Evolutionary conservation across 1,140 invertebrate species (phyloP), one percentile per base, ranked within the genome.

Genomic region (Penaeus chinensis): DNA sequence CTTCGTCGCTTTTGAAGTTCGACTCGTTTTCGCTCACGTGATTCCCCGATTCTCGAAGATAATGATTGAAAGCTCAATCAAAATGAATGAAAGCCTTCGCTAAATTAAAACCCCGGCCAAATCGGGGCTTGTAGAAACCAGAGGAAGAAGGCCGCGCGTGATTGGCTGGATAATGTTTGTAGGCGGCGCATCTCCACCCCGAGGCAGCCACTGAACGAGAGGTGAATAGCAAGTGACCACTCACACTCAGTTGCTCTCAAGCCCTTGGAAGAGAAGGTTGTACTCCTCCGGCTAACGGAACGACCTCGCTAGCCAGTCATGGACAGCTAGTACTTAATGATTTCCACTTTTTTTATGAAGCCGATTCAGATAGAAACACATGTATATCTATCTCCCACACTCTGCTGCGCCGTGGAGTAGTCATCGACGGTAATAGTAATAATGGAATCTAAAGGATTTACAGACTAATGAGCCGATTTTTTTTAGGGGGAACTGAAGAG

Each of bases 201-300:
- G 27, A 87, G 86, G 86, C 86, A 83, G 86, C 86, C 86, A 87
- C 65, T 87, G 85, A 82, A 87, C 86, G 86, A 87, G 86, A 87
- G 47, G 86, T 87, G 86, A 87, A 87, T 87, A 87, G 80, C 80
- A 87, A 87, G 86, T 87, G 80, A 82, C 86, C 86, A 87, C 86
- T 77, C 71, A 22, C 66, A 82, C 60, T 76, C 86, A 87, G 86
- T 87, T 62, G 71, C 74, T 78, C 37, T 60, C 60, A 71, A 61
- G 69, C 86, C 69, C 80, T 81, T 24, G 60, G 42, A 54, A 79
- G 77, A 81, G 60, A 60, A 27, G 86, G 80, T 27, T 87, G 86
- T 74, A 37, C 47, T 47, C 76, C 62, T 76, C 77, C n/a, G 61
- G 62, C 54, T 54, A 76, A 20, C 62, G 65, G 62, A 13, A 27